Evolutionary conservation across 2,888 invertebrate species (phyloP), one percentile per base, ranked within the genome.

Genomic region (Napeogenes sylphis): DNA sequence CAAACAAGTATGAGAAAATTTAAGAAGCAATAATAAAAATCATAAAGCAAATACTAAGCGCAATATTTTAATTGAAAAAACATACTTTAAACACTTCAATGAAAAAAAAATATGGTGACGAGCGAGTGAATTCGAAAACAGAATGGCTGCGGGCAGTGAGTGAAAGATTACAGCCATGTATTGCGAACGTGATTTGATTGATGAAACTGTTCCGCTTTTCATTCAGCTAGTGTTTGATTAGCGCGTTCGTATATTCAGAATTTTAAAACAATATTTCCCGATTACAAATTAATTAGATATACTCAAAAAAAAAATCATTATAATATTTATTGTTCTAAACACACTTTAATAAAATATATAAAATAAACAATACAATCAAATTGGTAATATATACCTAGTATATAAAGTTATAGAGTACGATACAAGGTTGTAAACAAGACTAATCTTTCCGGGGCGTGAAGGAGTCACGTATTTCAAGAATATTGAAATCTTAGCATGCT

Each of bases 141-240:
- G 58, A 58, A 62, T 53, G 59, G 56, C 56, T 51, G 59, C 35
- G 55, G 58, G 47, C 55, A 51, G 30, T 30, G 53, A 59, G 59
- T 63, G 63, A 63, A 63, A 59, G 59, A 59, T 63, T 63, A 59
- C 63, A 53, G 53, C 53, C 56, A 59, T 59, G 63, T 56, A 63
- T 53, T 59, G 56, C 56, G 45, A 63, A 59, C 59, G 59, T 59
- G 59, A 45, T 56, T 56, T 63, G 63, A 63, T 63, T 59, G 63
- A 59, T 59, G 42, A 54, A 59, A 42, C 45, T 38, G 58, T 60
- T 60, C 45, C 51, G 51, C 55, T 60, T 47, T 56, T 51, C 61
- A 51, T 38, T 60, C 45, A 55, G 55, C 38, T 45, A 55, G 8
- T 60, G 46, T 35, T 60, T 60, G 38, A 46, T 38, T 45, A 21